These are phyloP conservation scores for Tokudaia muenninki DNA, from an alignment of 2,797 vertebrate species.

Conservation along the genomic window DNA sequence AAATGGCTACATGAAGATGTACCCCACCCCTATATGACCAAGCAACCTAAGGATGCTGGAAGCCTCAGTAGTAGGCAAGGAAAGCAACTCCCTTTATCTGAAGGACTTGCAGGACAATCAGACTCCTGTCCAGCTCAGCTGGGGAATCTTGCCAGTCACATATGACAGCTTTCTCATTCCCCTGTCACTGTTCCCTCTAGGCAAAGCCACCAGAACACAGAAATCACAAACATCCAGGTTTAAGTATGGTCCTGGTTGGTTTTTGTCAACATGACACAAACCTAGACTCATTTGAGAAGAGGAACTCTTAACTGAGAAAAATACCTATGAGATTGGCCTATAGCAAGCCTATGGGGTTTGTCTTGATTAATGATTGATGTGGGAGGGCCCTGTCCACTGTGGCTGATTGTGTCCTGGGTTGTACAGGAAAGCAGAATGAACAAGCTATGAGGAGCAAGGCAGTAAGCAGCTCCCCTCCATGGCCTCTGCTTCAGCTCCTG, in stretches of 20 bases:
- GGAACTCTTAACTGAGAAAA: neutral
- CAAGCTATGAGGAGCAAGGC: neutral
- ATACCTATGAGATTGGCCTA: too few species aligned
- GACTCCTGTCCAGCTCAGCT: too few species aligned
- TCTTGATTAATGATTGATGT: neutral
- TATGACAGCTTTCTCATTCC: neutral
- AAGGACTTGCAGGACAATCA: neutral
- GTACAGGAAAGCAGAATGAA: neutral
- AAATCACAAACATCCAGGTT: neutral
- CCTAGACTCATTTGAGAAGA: neutral
- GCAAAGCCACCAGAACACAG: neutral
- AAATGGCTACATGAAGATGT: neutral
- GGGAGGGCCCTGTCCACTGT: neutral
- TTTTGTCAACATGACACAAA: neutral
- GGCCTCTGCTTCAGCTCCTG: neutral
- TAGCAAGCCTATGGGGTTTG: neutral
- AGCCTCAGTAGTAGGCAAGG: neutral
- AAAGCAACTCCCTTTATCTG: neutral
- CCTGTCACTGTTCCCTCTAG: neutral
- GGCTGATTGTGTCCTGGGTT: neutral
- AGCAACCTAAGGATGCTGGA: neutral
- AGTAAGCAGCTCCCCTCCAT: neutral
- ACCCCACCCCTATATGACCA: rapidly evolving
- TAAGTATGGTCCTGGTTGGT: neutral
- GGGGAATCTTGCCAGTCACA: neutral